Percentiles rank a stretch among this genome's conserved stretches.
These are phyloP conservation scores for Oxycera nigricornis DNA, from an alignment of 2,888 invertebrate species.

Conservation along the genomic window DNA sequence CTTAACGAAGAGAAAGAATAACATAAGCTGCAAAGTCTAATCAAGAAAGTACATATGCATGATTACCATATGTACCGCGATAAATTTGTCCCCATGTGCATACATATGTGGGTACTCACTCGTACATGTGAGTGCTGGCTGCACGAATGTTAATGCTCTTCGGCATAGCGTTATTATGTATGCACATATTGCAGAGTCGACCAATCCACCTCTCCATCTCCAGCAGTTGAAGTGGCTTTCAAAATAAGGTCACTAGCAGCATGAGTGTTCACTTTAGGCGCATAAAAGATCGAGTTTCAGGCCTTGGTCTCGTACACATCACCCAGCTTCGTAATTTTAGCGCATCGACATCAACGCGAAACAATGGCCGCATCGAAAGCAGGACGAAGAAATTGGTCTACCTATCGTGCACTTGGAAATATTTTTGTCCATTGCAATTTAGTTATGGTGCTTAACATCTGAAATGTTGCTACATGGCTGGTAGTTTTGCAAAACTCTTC, in stretches of 20 bases:
- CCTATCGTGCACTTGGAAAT: too few relatives aligned
- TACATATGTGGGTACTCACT: not conserved
- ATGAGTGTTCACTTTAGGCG: not conserved
- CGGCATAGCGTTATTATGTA: not conserved
- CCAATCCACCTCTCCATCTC: not conserved
- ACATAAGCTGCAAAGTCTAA: not conserved
- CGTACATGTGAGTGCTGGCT: not conserved
- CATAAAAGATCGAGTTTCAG: not conserved
- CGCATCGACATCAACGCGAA: too few relatives aligned
- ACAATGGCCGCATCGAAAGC: too few relatives aligned
- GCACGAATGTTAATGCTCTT: not conserved
- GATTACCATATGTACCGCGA: too few relatives aligned
- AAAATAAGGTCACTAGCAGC: conserved; percentile 24
- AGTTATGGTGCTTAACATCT: too few relatives aligned
- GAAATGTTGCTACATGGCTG: too few relatives aligned
- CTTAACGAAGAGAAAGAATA: not conserved
- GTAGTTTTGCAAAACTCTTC: too few relatives aligned
- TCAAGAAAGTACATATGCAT: not conserved
- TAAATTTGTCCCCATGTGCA: not conserved
- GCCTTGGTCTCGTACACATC: not conserved
- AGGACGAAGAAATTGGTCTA: too few relatives aligned
- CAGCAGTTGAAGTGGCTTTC: conserved; percentile 1
- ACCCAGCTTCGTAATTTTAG: too few relatives aligned
- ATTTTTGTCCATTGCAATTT: too few relatives aligned
- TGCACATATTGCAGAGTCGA: not conserved